phyloP scores from a whole-genome alignment of 2,888 invertebrate species.

The Athetis lepigone region DNA sequence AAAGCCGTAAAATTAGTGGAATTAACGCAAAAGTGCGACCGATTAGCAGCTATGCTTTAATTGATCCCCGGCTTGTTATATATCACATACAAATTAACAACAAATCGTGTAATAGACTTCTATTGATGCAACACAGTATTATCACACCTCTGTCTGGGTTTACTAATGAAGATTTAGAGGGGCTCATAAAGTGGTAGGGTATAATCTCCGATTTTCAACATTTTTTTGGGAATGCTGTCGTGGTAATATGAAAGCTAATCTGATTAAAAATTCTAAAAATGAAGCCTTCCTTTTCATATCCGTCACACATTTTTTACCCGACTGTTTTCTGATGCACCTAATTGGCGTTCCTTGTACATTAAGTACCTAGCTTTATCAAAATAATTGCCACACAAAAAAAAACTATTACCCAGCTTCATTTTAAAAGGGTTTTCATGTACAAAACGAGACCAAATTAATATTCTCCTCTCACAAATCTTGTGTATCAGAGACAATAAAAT shows the following conservation, averaged over 20 bases:
- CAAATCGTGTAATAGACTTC: constrained; percentile 60
- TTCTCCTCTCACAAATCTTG: constrained; percentile 56
- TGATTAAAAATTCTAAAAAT: no score
- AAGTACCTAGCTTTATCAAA: constrained; percentile 8
- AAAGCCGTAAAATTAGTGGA: constrained; percentile 73
- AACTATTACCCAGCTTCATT: constrained; percentile 34
- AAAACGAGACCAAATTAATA: constrained; percentile 59
- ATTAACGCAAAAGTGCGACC: constrained; percentile 71
- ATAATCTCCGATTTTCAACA: no score
- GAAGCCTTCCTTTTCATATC: no score
- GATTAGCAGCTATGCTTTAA: constrained; percentile 70
- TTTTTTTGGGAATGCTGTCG: no score
- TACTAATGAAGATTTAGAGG: constrained; percentile 23
- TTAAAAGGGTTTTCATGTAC: constrained; percentile 71
- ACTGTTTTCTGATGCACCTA: background rate
- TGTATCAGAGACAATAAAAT: constrained; percentile 68
- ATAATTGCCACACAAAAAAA: constrained; percentile 40
- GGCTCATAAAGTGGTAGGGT: constrained; percentile 1
- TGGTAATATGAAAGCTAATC: no score
- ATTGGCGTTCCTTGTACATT: constrained; percentile 6
- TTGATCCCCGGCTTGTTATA: constrained; percentile 64
- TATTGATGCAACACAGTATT: constrained; percentile 45
- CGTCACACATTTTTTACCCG: no score
- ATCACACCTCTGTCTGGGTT: constrained; percentile 32
- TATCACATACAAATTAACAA: constrained; percentile 68